Evolutionary conservation across 2,113 vertebrate species (phyloP), one percentile per base, ranked within the genome.

Genomic region (Silurus glanis): DNA sequence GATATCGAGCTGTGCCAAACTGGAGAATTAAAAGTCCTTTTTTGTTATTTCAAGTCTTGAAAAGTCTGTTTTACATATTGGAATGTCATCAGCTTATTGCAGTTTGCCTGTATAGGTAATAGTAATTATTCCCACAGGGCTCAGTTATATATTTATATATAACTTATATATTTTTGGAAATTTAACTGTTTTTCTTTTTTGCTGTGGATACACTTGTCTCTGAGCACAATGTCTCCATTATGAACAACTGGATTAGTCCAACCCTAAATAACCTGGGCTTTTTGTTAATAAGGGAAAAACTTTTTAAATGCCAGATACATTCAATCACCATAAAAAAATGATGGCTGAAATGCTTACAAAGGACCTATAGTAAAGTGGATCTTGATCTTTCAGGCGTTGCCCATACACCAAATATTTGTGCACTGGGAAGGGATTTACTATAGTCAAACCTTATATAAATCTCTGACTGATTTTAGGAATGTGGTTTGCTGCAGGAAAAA

Each of bases 31-130:
- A 13, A 59, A 80, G 37, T 37, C 55, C 17, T 14, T 58, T 5
- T 79, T 79, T 80, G n/a, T 59, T 37, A 62, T 75, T 75, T 75
- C 23, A 75, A 53, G 72, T 53, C 72, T 53, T 53, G 72, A 14
- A 21, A 45, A 49, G 6, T 71, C 67, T 45, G 10, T 6, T 75
- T 72, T 75, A n/a, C 49, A 75, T n/a, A 53, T n/a, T 9, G 19
- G 1, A 75, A 75, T n/a, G 12, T 51, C 47, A 13, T 13, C 72
- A 53, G 10, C 72, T 53, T 7, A 17, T 21, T 74, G 37, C 0
- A 71, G 37, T 45, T 71, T 0, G 6, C 67, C 16, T 71, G 37
- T 19, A 45, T 17, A 45, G 13, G 6, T 45, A 37, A 71, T 45
- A 67, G 25, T 67, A 21, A 19, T 71, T 45, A 37, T 69, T 69